A percentile compares a stretch with the other conserved stretches of the same genome.
These are phyloP conservation scores for Tetragnatha montana DNA, from an alignment of 2,888 invertebrate genomes.

Conservation along the genomic window DNA sequence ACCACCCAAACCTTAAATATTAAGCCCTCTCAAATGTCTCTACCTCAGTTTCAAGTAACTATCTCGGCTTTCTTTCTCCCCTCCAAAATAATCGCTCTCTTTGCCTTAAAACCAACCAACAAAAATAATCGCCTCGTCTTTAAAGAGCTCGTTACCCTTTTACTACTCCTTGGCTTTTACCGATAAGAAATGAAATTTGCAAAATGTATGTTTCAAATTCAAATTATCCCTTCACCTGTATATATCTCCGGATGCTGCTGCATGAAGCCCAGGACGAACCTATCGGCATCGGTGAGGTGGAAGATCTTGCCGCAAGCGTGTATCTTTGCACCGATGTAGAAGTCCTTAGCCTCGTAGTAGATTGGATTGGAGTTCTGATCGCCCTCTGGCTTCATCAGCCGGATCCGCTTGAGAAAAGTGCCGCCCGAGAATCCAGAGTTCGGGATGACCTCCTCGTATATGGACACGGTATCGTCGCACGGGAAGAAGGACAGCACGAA, in stretches of 20 bases:
- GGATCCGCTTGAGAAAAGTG: slow-evolving; percentile 83
- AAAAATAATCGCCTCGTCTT: too few relatives aligned
- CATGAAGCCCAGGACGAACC: slow-evolving; percentile 85
- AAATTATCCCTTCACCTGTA: slow-evolving; percentile 74
- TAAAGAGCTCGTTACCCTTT: too few relatives aligned
- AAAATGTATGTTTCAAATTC: too few relatives aligned
- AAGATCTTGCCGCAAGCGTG: slow-evolving; percentile 86
- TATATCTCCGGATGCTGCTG: slow-evolving; percentile 76
- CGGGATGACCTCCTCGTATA: slow-evolving; percentile 83
- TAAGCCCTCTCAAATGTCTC: too few relatives aligned
- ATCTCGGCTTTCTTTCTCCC: too few relatives aligned
- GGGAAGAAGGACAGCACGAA: slow-evolving; percentile 87
- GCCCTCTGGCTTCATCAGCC: slow-evolving; percentile 83
- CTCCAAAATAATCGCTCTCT: too few relatives aligned
- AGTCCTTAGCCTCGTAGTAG: slow-evolving; percentile 87
- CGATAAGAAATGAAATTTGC: too few relatives aligned
- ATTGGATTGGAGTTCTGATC: slow-evolving; percentile 82
- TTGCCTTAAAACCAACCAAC: too few relatives aligned
- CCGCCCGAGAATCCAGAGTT: slow-evolving; percentile 88
- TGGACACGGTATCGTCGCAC: slow-evolving; percentile 84
- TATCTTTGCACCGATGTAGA: slow-evolving; percentile 85
- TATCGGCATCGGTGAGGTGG: slow-evolving; percentile 87
- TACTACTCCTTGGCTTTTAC: too few relatives aligned
- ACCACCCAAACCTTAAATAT: not conserved
- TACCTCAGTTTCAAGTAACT: too few relatives aligned